Conservation (phyloP, 2,888 invertebrate species). For the Geophilus truncorum region DNA sequence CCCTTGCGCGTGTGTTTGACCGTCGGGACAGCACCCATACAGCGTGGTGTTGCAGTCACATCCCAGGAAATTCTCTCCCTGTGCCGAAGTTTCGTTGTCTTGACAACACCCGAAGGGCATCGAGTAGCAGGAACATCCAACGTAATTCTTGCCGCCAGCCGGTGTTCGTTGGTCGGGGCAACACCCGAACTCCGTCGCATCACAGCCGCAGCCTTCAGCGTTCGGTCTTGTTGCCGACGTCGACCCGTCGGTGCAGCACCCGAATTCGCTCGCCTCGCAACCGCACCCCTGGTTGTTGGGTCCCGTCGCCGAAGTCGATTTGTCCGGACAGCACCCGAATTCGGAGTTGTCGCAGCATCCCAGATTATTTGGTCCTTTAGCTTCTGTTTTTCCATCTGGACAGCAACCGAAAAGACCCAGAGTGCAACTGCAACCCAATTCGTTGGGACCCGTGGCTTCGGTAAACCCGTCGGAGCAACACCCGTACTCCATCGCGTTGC, state of each 20-base stretch:
- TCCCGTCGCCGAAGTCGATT: slow-evolving; percentile 44
- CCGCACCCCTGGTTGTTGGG: slow-evolving; percentile 58
- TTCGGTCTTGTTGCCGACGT: slow-evolving; percentile 65
- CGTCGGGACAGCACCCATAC: slow-evolving; percentile 53
- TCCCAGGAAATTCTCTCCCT: slow-evolving; percentile 64
- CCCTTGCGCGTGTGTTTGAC: slow-evolving; percentile 40
- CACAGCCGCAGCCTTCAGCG: slow-evolving; percentile 65
- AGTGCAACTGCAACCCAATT: neutral
- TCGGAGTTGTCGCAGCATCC: slow-evolving; percentile 58
- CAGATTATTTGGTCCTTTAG: slow-evolving; percentile 74
- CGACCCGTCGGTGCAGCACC: slow-evolving; percentile 76
- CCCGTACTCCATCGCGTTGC: neutral
- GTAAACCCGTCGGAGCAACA: neutral
- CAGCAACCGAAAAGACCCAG: slow-evolving; percentile 64
- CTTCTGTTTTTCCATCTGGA: slow-evolving; percentile 70
- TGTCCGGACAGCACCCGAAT: slow-evolving; percentile 62
- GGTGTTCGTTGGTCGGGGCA: slow-evolving; percentile 81
- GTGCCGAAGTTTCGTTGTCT: slow-evolving; percentile 70
- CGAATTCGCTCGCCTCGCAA: slow-evolving; percentile 73
- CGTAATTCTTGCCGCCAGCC: slow-evolving; percentile 63
- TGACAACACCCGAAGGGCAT: slow-evolving; percentile 87
- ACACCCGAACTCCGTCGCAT: slow-evolving; percentile 70
- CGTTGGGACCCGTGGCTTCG: neutral
- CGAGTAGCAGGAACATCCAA: slow-evolving; percentile 71
- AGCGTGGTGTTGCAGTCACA: slow-evolving; percentile 52